Percentiles rank a stretch among this genome's conserved stretches.
Evolutionary conservation across 2,888 invertebrate species (phyloP).

Genomic region (Sesia apiformis): DNA sequence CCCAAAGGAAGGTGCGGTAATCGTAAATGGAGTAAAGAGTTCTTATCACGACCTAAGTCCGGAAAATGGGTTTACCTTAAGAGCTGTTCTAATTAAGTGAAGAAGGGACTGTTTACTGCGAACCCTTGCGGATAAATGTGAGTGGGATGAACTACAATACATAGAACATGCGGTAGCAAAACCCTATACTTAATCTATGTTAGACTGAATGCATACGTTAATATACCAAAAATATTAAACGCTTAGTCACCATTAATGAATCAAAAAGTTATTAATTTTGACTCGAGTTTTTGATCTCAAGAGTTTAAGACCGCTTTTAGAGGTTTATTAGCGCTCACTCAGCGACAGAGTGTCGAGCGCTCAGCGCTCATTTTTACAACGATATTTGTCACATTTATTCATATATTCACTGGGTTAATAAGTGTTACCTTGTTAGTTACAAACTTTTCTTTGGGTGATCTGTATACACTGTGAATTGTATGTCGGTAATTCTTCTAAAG

Average conservation of each 20-base stretch:
- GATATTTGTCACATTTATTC: no score
- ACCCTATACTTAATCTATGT: neutral
- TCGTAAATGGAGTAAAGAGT: conserved; percentile 25
- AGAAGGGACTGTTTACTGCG: conserved; percentile 31
- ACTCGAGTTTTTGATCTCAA: no score
- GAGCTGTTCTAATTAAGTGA: conserved; percentile 44
- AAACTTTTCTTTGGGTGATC: no score
- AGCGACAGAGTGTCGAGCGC: no score
- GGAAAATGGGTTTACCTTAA: conserved; percentile 38
- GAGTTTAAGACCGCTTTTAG: no score
- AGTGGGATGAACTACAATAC: conserved; percentile 3
- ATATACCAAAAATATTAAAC: neutral
- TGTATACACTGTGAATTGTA: no score
- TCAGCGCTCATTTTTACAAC: no score
- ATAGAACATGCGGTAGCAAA: neutral
- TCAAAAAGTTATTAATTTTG: neutral
- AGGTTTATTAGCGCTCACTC: no score
- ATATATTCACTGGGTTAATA: no score
- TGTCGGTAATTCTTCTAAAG: no score
- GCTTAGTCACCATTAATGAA: neutral
- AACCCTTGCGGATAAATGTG: conserved; percentile 16
- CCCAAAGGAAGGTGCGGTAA: conserved; percentile 11
- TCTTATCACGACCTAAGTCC: conserved; percentile 19
- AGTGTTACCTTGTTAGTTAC: no score
- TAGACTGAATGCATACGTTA: neutral